Evolutionary conservation across 92 coral and sea anemone species (phyloP).

Genomic region (Actinostola sp.): DNA sequence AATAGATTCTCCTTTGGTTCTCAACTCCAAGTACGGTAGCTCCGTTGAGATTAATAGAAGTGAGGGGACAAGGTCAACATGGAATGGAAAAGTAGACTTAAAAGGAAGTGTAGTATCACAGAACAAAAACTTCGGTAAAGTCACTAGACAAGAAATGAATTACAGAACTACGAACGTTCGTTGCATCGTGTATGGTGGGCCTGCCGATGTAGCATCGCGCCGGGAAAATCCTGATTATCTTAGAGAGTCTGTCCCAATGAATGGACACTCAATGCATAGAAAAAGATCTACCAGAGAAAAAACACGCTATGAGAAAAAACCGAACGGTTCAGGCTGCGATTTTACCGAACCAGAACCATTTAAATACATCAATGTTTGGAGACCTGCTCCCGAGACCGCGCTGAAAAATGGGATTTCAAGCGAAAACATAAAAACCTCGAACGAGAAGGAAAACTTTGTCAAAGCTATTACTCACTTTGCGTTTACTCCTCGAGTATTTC

Average conservation of each 20-base stretch:
- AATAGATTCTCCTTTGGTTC: constrained; percentile 16
- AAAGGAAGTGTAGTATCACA: background rate
- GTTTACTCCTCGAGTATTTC: constrained; percentile 10
- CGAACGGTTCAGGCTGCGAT: background rate
- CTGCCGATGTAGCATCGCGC: background rate
- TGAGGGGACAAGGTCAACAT: constrained; percentile 17
- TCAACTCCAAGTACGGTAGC: constrained; percentile 7
- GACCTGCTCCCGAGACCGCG: background rate
- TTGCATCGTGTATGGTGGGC: constrained; percentile 13
- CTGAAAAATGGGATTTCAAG: background rate
- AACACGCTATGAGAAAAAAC: background rate
- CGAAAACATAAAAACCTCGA: background rate
- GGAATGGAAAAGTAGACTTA: constrained; percentile 10
- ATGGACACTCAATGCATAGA: background rate
- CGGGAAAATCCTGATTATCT: constrained; percentile 9
- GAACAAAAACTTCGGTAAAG: constrained; percentile 4
- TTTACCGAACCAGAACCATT: constrained; percentile 26
- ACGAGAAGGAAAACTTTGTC: constrained; percentile 5
- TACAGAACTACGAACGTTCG: constrained; percentile 33
- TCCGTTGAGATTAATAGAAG: constrained; percentile 21
- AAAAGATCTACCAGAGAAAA: background rate
- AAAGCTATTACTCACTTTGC: constrained; percentile 39
- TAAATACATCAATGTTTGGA: constrained; percentile 42
- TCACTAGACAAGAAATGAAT: constrained; percentile 16
- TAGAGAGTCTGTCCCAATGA: background rate